phyloP scores from a whole-genome alignment of 2,888 invertebrate genomes.

The Euspilapteryx auroguttella region DNA sequence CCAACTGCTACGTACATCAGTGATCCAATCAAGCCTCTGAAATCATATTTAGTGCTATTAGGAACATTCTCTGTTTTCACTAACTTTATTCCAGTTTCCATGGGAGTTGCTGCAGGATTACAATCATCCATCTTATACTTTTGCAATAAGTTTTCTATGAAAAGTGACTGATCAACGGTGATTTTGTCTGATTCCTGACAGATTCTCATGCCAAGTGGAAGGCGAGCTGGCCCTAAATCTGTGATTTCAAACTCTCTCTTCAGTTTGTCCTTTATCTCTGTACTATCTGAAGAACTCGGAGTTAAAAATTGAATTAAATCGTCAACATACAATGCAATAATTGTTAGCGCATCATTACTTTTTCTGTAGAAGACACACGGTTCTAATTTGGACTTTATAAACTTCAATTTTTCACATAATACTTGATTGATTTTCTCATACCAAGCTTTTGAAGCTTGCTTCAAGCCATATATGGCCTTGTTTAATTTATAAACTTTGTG shows the following conservation, averaged over 20 bases:
- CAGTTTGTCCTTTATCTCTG: background rate
- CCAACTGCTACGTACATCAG: no score
- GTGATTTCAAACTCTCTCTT: background rate
- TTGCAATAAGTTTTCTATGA: conserved; percentile 2
- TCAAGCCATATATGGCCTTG: no score
- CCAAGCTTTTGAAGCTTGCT: no score
- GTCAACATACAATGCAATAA: conserved; percentile 7
- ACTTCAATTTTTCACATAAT: no score
- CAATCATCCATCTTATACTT: conserved; percentile 3
- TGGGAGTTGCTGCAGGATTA: background rate
- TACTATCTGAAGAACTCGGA: background rate
- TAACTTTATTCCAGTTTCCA: conserved; percentile 1
- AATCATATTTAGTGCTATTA: background rate
- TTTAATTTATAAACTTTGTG: no score
- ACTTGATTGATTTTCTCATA: no score
- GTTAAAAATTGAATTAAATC: background rate
- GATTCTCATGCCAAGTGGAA: conserved; percentile 1
- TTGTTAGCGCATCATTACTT: background rate
- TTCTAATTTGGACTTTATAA: conserved; percentile 5
- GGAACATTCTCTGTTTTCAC: background rate
- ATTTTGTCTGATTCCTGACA: background rate
- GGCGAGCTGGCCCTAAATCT: no score
- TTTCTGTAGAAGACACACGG: conserved; percentile 7
- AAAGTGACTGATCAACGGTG: conserved; percentile 2
- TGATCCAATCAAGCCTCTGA: background rate